Percentiles rank a stretch among this genome's conserved stretches.
Conservation (phyloP, 2,888 invertebrate species). For the Parnassius glacialis region DNA sequence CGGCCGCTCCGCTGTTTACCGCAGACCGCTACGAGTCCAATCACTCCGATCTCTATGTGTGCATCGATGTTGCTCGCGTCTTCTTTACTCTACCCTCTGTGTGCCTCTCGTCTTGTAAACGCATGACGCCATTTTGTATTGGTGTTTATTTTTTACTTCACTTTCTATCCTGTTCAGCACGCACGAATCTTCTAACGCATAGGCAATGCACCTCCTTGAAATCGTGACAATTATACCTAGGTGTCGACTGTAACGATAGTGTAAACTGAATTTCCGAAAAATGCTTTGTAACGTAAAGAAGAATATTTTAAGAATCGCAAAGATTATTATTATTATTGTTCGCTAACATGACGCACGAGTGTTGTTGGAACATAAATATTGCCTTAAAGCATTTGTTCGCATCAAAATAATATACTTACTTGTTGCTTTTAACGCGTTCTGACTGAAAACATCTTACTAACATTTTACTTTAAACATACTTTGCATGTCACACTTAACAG, state of each 20-base stretch:
- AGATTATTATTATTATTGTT: conserved; percentile 7
- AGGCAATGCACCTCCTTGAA: conserved; percentile 59
- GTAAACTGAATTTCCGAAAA: conserved; percentile 12
- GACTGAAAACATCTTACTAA: conserved; percentile 1
- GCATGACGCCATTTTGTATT: conserved; percentile 72
- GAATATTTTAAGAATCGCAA: conserved; percentile 3
- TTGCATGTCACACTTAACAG: conserved; percentile 15
- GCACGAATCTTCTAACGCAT: conserved; percentile 74
- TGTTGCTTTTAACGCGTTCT: conserved; percentile 23
- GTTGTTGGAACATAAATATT: conserved; percentile 67
- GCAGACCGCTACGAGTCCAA: conserved; percentile 46
- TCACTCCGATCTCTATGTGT: conserved; percentile 55
- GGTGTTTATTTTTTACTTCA: conserved; percentile 70
- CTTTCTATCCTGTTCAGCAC: conserved; percentile 71
- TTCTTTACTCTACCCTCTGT: conserved; percentile 65
- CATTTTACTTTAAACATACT: not conserved
- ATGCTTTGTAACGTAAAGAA: conserved; percentile 35
- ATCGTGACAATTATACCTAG: conserved; percentile 47
- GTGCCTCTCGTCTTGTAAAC: conserved; percentile 74
- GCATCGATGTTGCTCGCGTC: conserved; percentile 75
- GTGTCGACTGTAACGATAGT: conserved; percentile 38
- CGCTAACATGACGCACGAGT: conserved; percentile 53
- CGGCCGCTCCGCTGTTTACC: conserved; percentile 47
- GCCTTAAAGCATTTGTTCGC: conserved; percentile 45
- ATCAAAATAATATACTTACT: conserved; percentile 5